Base-by-base conservation (phyloP, 2,113 vertebrate species). In the Atherinomorus stipes region DNA sequence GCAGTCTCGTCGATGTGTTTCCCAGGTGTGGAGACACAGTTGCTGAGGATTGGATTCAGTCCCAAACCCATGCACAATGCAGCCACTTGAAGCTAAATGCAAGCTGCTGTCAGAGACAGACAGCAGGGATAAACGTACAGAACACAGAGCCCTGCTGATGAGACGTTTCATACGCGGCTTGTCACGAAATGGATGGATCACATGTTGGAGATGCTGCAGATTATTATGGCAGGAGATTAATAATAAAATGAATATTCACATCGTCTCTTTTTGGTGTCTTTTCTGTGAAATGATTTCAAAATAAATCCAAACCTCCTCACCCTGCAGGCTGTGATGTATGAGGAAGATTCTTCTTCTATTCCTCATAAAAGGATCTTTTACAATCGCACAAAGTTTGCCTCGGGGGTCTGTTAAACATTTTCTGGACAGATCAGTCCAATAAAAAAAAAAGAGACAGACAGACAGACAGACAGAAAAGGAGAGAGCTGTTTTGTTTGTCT, bases 11-110 rank as follows among this genome's bases (percentile, higher is more conserved):
- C 54, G 15, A 91, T 91, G 80, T 18, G 57, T 90, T 91, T 80
- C 57, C 59, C 91, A 90, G 81, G 84, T 91, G 89, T 64, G 61
- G 81, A 64, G 65, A 9, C 63, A 70, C 19, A 26, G 69, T 58
- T 66, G 71, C 70, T 70, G 34, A 31, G 64, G 62, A 53, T 56
- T 78, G 63, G 68, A 60, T 11, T 2, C 7, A 12, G 13, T 58
- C 70, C 64, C 50, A 26, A 10, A 0, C 18, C 58, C 16, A 31
- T 44, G 71, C 49, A 71, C 47, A 4, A 25, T 54, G 44, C 60
- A 51, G 23, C 28, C 10, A 13, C 52, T 51, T 74, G 44, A n/a
- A 62, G 74, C 50, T 66, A 78, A 85, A 84, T 80, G 62, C 80
- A 71, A 85, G 76, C 44, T 1, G 8, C 75, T 40, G 54, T 75